Evolutionary conservation across 2,113 vertebrate species (phyloP), one percentile per base, ranked within the genome.

Genomic region (Gymnocephalus cernua): DNA sequence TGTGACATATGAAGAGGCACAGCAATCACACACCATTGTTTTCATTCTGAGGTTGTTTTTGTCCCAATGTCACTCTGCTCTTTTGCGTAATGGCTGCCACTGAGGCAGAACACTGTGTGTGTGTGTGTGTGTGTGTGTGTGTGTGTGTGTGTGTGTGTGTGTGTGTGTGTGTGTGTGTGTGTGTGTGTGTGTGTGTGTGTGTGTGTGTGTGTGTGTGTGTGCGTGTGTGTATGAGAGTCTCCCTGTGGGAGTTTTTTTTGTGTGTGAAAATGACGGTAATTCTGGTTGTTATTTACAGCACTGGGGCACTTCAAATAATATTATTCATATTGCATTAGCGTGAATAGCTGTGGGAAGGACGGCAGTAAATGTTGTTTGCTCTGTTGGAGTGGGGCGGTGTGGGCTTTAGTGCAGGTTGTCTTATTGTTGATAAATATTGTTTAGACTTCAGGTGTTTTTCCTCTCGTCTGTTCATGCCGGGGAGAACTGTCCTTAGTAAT

Each of bases 31-130:
- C 77, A 56, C 23, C 68, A 82, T 76, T 93, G 92, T 92, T 90
- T 86, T 91, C 79, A 65, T 70, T 87, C 61, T 45, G 58, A 35
- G 72, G 64, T 89, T 93, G 91, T 92, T 93, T 90, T 90, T 90
- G 89, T 91, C 82, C 83, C 62, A 0, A 14, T 90, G 88, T 91
- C 89, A 77, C 78, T 69, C 47, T 65, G 53, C 76, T 82, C 90
- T 79, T 56, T 89, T 89, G 69, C 88, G 61, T 91, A 93, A 89
- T 57, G 48, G 74, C 80, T 32, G 35, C 56, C 53, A 29, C 65
- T 29, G 74, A 65, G 35, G 41, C 67, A 71, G 6, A 84, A 74
- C 73, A 51, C n/a, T 0, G 53, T 79, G 82, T 23, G 12, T 53
- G 44, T 56, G 35, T 51, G 62, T 23, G 14, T 19, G 16, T 77